phyloP scores from a whole-genome alignment of 1,140 invertebrate species.

The Lineus longissimus region DNA sequence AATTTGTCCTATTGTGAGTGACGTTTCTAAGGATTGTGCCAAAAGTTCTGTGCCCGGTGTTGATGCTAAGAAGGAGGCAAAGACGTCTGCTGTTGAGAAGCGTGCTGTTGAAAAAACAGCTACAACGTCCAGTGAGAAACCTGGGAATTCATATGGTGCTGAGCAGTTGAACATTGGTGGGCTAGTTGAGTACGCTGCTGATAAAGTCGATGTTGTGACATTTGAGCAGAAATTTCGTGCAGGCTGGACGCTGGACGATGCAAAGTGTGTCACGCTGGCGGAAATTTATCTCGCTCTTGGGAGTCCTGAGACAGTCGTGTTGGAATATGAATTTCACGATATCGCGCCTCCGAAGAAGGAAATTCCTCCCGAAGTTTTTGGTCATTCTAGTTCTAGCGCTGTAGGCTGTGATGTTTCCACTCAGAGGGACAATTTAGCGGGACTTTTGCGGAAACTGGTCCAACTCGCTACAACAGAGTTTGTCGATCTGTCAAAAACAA shows the following conservation, averaged over 20 bases:
- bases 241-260: constrained; percentile 75
- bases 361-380: not conserved
- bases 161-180: too few relatives aligned
- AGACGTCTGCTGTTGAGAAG: too few relatives aligned
- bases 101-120: too few relatives aligned
- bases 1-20: too few relatives aligned
- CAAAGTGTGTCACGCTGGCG: constrained; percentile 75
- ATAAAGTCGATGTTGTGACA: too few relatives aligned
- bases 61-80: too few relatives aligned
- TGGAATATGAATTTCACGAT: constrained; percentile 76
- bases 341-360: constrained; percentile 7
- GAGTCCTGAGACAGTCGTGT: constrained; percentile 69
- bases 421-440: constrained; percentile 23
- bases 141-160: too few relatives aligned
- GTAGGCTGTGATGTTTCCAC: not conserved
- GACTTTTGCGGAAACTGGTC: constrained; percentile 39
- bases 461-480: constrained; percentile 42
- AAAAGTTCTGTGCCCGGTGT: too few relatives aligned
- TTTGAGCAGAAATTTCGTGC: constrained; percentile 56
- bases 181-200: too few relatives aligned
- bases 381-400: too few relatives aligned
- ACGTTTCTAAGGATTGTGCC: too few relatives aligned
- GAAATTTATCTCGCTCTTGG: constrained; percentile 89
- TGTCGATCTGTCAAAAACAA: constrained; percentile 31
- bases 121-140: too few relatives aligned